A percentile compares a stretch with the other conserved stretches of the same genome.
These are phyloP conservation scores for Carduelis carduelis DNA, from an alignment of 2,797 vertebrate genomes.

Conservation along the genomic window DNA sequence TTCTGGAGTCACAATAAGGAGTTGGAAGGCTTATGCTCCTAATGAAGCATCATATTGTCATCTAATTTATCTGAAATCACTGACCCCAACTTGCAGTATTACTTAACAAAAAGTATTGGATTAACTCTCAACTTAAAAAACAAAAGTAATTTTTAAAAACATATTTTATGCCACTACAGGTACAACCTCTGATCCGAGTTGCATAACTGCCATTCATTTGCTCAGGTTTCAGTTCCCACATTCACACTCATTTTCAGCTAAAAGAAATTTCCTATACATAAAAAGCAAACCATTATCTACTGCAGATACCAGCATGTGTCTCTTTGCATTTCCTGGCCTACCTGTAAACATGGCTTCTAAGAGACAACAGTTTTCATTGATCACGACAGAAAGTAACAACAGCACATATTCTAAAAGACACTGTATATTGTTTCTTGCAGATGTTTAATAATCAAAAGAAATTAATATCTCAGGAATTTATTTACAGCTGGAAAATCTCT, in stretches of 20 bases:
- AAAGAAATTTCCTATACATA: background rate
- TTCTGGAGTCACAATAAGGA: constrained; percentile 34
- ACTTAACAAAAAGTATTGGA: background rate
- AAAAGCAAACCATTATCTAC: background rate
- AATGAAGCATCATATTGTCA: constrained; percentile 13
- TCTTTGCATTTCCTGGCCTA: constrained; percentile 56
- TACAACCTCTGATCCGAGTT: background rate
- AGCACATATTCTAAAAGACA: background rate
- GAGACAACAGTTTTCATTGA: background rate
- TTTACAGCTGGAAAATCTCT: background rate
- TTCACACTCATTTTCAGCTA: background rate
- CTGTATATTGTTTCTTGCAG: background rate
- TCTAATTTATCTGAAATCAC: constrained; percentile 46
- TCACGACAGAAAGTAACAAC: background rate
- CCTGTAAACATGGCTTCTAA: background rate
- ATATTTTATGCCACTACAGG: background rate
- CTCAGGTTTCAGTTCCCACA: background rate
- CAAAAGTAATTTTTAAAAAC: background rate
- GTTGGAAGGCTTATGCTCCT: constrained; percentile 23
- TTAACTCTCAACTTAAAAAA: constrained; percentile 4
- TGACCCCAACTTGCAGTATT: constrained; percentile 55
- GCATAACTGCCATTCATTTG: constrained; percentile 36
- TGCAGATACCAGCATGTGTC: background rate
- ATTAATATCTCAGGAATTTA: background rate
- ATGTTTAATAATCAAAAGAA: background rate